Base-by-base conservation (phyloP, 2,113 vertebrate species). In the Oreochromis aureus region DNA sequence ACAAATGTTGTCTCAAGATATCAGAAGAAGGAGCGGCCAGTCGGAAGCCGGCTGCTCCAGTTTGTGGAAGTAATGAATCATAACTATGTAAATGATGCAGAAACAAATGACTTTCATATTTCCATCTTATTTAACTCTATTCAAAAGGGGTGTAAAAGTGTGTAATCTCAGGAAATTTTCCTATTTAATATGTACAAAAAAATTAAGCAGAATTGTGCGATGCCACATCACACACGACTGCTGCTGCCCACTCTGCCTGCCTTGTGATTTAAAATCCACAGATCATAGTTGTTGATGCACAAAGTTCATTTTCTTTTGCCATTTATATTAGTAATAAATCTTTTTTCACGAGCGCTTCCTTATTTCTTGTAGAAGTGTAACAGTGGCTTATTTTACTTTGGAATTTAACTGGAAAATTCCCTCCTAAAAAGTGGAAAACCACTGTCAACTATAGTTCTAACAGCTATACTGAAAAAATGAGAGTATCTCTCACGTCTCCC, bases 1-100 rank as follows among this genome's bases (percentile, higher is more conserved):
- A 91, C 93, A 95, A 94, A 94, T 94, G 89, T 95, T 95, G 87
- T 93, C 85, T 91, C 71, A 92, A 94, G 94, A 89, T 92, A 91
- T 91, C 80, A 91, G 82, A 82, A 89, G 87, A 86, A 73, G 44
- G 71, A 76, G 44, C 16, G 2, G 24, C 44, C 69, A 51, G 15
- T 76, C 1, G 0, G 71, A 76, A 76, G 24, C 44, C 24, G 1
- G 44, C 24, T 30, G 16, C 44, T 76, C n/a, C 22, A 48, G 44
- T 51, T 48, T 76, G 44, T 76, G 10, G 44, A 48, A 51, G 44
- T 51, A 73, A 46, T 73, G 69, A 73, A 46, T 73, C 5, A 73
- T 73, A 46, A 46, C 44, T 76, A 48, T 76, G 24, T 76, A 76
- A 76, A 76, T 32, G 44, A 19, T 54, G 27, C 22, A 53, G 3